Percentiles rank a stretch among this genome's conserved stretches.
These are phyloP conservation scores for Marcusenius ussheri DNA, from an alignment of 2,113 vertebrate genomes.

Conservation along the genomic window DNA sequence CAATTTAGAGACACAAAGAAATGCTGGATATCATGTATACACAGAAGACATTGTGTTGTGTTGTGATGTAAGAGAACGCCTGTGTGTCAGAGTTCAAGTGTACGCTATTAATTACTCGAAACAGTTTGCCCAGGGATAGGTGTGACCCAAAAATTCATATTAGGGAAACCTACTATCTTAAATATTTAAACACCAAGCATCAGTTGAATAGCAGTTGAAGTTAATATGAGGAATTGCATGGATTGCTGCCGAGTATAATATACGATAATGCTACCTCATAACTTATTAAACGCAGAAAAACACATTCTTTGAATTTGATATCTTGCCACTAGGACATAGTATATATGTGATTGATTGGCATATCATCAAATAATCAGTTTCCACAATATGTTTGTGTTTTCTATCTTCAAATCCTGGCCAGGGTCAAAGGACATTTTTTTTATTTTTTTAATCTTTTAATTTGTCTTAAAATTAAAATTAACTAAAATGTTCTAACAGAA, in stretches of 20 bases:
- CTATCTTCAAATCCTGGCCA: background rate
- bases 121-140: slow-evolving; percentile 55
- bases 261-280: background rate
- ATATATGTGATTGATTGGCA: background rate
- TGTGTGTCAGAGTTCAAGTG: slow-evolving; percentile 39
- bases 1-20: background rate
- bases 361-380: background rate
- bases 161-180: slow-evolving; percentile 15
- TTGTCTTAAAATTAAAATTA: background rate
- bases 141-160: slow-evolving; percentile 51
- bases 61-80: background rate
- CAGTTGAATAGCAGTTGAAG: background rate
- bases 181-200: background rate
- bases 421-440: background rate
- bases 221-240: background rate
- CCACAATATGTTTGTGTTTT: background rate
- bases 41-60: background rate
- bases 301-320: background rate
- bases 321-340: background rate
- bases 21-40: background rate
- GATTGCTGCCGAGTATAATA: background rate
- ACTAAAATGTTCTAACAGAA: background rate
- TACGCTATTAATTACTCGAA: slow-evolving; percentile 59
- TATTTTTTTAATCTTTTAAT: background rate
- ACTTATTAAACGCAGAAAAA: background rate